Evolutionary conservation across 2,797 vertebrate genomes (phyloP).

Genomic region (Phrynocephalus vlangalii): DNA sequence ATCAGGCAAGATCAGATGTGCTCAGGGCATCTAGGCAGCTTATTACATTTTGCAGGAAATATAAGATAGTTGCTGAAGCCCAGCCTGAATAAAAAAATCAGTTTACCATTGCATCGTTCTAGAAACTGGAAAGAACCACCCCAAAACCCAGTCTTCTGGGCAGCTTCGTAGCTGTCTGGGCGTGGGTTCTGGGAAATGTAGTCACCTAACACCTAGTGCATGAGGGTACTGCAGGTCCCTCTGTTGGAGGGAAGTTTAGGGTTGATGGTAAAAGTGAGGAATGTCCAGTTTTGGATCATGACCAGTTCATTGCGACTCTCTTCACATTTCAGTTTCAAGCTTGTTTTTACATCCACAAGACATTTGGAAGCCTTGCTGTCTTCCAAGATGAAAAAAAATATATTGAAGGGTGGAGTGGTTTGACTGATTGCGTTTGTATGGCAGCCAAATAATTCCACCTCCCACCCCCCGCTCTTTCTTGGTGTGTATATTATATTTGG

Average conservation of each 20-base stretch:
- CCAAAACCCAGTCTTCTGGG: not conserved
- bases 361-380: constrained; percentile 50
- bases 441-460: constrained; percentile 33
- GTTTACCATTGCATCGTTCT: not conserved
- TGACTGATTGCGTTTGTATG: constrained; percentile 54
- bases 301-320: too few species aligned
- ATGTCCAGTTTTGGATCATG: not conserved
- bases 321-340: not conserved
- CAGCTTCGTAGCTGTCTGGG: not conserved
- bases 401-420: constrained; percentile 18
- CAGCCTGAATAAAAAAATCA: not conserved
- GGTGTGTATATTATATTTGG: constrained; percentile 56
- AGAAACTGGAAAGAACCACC: not conserved
- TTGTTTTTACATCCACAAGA: not conserved
- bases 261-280: not conserved
- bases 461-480: constrained; percentile 47
- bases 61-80: not conserved
- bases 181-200: not conserved
- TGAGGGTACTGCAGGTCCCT: constrained; percentile 5
- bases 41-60: not conserved
- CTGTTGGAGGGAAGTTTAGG: not conserved
- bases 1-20: too few species aligned
- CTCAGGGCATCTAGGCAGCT: not conserved
- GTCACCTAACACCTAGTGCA: not conserved
- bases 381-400: constrained; percentile 6